phyloP scores from a whole-genome alignment of 1,140 invertebrate species.

The Penaeus vannamei region DNA sequence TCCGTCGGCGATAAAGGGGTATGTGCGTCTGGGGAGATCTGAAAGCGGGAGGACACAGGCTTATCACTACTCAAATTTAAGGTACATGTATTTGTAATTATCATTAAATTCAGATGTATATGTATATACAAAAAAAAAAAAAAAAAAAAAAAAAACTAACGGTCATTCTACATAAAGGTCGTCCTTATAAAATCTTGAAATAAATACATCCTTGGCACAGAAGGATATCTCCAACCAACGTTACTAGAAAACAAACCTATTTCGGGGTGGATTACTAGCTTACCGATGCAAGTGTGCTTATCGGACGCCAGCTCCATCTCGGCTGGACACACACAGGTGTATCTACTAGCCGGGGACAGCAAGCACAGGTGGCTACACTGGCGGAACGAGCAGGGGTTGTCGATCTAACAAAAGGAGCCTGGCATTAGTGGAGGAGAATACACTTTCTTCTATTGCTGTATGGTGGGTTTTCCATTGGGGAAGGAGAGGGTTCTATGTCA shows the following conservation, averaged over 20 bases:
- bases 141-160: too few species aligned
- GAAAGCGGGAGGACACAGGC: background rate
- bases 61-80: too few species aligned
- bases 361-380: conserved; percentile 81
- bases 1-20: background rate
- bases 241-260: too few species aligned
- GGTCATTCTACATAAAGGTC: too few species aligned
- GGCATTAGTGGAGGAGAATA: too few species aligned
- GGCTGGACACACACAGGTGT: conserved; percentile 77
- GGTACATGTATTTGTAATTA: too few species aligned
- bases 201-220: too few species aligned
- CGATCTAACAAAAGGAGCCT: background rate
- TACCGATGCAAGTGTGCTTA: conserved; percentile 73
- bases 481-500: background rate
- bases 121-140: too few species aligned
- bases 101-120: too few species aligned
- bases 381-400: conserved; percentile 18
- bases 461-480: background rate
- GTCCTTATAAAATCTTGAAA: too few species aligned
- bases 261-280: background rate
- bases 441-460: too few species aligned
- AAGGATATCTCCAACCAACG: too few species aligned
- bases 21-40: background rate
- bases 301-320: conserved; percentile 72
- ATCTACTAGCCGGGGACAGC: conserved; percentile 75